Evolutionary conservation across 2,888 invertebrate genomes (phyloP), one percentile per base, ranked within the genome.

Genomic region (Polydrusus tereticollis): DNA sequence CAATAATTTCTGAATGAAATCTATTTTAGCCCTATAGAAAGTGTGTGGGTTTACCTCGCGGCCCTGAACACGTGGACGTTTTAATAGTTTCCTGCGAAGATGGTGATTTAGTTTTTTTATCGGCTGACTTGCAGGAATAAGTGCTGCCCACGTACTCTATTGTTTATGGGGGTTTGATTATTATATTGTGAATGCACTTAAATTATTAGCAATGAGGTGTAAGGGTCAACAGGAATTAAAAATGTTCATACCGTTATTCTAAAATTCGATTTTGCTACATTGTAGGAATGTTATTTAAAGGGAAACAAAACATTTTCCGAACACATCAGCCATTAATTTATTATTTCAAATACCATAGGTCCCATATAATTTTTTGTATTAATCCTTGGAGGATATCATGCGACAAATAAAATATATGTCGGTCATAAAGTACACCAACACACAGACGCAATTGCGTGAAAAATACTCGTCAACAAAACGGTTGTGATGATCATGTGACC

Each of bases 61-160:
- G 77, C 75, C 69, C 66, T 72, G 75, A 75, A 76, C 77, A 78
- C 78, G 78, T 78, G 77, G 77, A 73, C 72, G 71, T 65, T 75
- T 75, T 78, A 77, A 79, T 78, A 78, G 78, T 79, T 78, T 78
- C 77, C 77, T 79, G 78, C 73, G 78, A 77, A 76, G 76, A 76
- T 77, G 76, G 75, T 76, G 76, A 76, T 78, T 78, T 72, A 72
- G 71, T 78, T 77, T 78, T n/a, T 69, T 68, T 69, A 69, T 69
- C 69, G 69, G 58, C 69, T 58, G 69, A 64, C 63, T 69, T 72
- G 67, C 72, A 50, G 63, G 72, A 67, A 72, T 67, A 63, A 67
- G 67, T 63, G 50, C 72, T 62, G 63, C 72, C 72, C 67, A 72
- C 72, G 63, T 57, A 57, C 58, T 26, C 63, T 67, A 72, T 72